Evolutionary conservation across 2,113 vertebrate species (phyloP).

Genomic region (Pholis gunnellus): DNA sequence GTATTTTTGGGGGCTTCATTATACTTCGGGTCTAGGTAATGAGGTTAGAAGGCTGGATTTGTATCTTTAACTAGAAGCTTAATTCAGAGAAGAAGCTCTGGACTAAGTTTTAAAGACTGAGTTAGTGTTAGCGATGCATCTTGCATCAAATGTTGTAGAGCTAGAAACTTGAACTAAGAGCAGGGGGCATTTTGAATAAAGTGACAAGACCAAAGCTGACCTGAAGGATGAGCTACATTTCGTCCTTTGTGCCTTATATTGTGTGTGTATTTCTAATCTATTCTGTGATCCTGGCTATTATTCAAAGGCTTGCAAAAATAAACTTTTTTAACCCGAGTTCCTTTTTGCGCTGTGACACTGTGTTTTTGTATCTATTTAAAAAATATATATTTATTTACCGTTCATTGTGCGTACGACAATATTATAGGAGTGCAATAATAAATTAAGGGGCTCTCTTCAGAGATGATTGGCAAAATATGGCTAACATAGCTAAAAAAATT

Average conservation of each 20-base stretch:
- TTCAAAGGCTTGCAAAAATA: neutral
- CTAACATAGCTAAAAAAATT: neutral
- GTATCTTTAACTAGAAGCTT: neutral
- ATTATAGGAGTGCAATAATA: neutral
- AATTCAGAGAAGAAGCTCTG: neutral
- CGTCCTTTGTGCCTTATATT: neutral
- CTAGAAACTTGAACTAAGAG: neutral
- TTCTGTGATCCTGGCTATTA: neutral
- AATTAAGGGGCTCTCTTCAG: neutral
- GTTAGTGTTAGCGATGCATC: neutral
- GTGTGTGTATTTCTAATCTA: neutral
- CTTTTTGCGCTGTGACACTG: neutral
- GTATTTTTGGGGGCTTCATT: conserved; percentile 52
- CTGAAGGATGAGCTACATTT: neutral
- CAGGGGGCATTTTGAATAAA: neutral
- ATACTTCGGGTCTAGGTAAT: conserved; percentile 50
- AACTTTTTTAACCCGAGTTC: neutral
- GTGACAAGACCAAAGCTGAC: neutral
- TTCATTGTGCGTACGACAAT: neutral
- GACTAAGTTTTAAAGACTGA: conserved; percentile 11
- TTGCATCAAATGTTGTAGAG: neutral
- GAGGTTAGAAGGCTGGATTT: conserved; percentile 36
- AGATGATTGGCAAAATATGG: neutral
- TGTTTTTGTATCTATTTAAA: too few species aligned
- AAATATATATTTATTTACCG: neutral